Base-by-base conservation (phyloP, 2,888 invertebrate species). In the Piscicola geometra region DNA sequence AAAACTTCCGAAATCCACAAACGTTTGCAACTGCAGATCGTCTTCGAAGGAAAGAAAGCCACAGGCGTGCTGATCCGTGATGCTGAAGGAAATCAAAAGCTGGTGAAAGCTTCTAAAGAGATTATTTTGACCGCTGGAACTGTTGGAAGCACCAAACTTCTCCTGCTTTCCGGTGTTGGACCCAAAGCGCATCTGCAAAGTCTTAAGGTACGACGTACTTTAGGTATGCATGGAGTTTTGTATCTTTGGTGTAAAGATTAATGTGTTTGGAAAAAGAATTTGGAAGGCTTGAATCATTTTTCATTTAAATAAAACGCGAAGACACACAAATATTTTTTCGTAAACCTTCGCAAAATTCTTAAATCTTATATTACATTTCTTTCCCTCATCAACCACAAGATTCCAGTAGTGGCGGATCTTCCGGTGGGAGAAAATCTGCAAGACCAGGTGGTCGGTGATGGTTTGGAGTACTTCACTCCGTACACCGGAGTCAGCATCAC, bases 381-480 rank as follows among this genome's bases (percentile, higher is more conserved):
- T n/a, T n/a, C n/a, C n/a, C n/a, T n/a, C n/a, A n/a, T n/a, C n/a
- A n/a, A n/a, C n/a, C n/a, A n/a, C 0, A 68, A 84, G 84, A 82
- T 85, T 70, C 82, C 82, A n/a, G 80, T 83, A 1, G 79, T 82
- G 5, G 80, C 81, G 3, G 82, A 83, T 75, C 78, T 85, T 15
- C 84, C 84, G 3, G 85, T 85, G 9, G 85, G 84, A 12, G 80
- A 82, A n/a, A 83, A 83, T 76, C 80, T 84, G 0, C 83, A 84
- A 74, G 84, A 84, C 70, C 83, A 83, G 64, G 77, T 83, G 41
- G 76, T 81, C 41, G 80, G 82, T 12, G 80, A 81, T 50, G 81
- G 81, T 0, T 79, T 82, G n/a, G 80, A 81, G 71, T 81, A 80
- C 70, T 79, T 78, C 56, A 81, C 81, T 2, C 77, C 76, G 2